Base-by-base conservation (phyloP, 2,797 vertebrate genomes). In the Rhodeus uyekii region DNA sequence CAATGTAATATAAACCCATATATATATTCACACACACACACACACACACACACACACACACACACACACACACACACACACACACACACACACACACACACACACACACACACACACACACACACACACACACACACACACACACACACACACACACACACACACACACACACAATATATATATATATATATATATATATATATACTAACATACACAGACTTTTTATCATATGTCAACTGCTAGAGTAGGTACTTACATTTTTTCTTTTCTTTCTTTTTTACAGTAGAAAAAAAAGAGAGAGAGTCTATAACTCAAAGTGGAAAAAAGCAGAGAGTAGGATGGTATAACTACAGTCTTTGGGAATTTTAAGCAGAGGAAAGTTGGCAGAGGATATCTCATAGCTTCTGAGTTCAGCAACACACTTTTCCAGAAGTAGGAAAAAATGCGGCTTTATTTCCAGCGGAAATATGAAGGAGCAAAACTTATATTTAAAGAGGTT, bases 301-400 rank as follows among this genome's bases (percentile, higher is more conserved):
- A 63, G 32, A n/a, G 87, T 90, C 83, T 85, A 89, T 92, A 90
- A 92, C 91, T 93, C 89, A 36, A 87, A 86, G 48, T 87, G 87
- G 87, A 87, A 92, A 92, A 92, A 92, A 87, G 89, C 88, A 93
- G 92, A 90, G 90, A 91, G 36, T 83, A 90, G 87, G 90, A 93
- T 90, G 92, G 90, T 92, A 92, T 90, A 93, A 92, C 91, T 91
- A 89, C 89, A 93, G 88, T 92, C 89, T 92, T 90, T 87, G 91
- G 91, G 93, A 94, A 95, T 95, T 94, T 94, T 93, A 93, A 94
- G 93, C 91, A 91, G 93, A 86, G 94, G 93, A 94, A 95, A 94
- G 87, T 94, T 95, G 94, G 93, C 93, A 61, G 82, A 86, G 74
- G 48, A 74, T 80, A 88, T 92, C 88, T 91, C 83, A 85, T 87